Base-by-base conservation (phyloP, 2,797 vertebrate species). In the Catharus ustulatus region DNA sequence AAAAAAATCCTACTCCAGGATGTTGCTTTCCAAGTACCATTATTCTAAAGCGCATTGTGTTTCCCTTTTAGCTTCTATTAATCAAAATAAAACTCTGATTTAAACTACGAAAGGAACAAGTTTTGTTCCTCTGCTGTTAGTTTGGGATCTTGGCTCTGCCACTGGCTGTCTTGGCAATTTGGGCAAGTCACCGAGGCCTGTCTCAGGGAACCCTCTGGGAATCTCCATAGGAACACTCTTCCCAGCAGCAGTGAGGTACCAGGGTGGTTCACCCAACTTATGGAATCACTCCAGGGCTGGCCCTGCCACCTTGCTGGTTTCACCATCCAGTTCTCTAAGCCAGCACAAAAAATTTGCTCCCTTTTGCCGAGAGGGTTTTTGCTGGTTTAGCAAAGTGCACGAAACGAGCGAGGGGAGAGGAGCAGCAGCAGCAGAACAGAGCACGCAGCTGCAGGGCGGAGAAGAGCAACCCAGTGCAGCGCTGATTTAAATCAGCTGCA, bases 401-500 rank as follows among this genome's bases (percentile, higher is more conserved):
- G 4, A 4, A 87, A 64, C 5, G 3, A 89, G 42, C 0, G 4
- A 77, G 73, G 67, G 86, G 71, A 93, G 77, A 93, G 77, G 66
- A 91, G 76, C 67, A 61, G 36, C 88, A 89, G 38, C 86, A 93
- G 34, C 87, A 94, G 79, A 71, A 43, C 42, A 52, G 86, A 92
- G 75, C 84, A 40, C 30, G 26, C 85, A 91, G 93, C 93, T 94
- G 89, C 87, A 75, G 94, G 93, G 93, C 9, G 10, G 84, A 76
- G 82, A 67, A 68, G 95, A 89, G 82, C 84, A 92, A 93, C 90
- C 76, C 84, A 68, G 84, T 10, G 62, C 94, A 81, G 68, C 21
- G 3, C 89, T 90, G 90, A 94, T 95, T 84, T 59, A 62, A 91
- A 94, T 95, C 94, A 93, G 90, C 80, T 90, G 86, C 93, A 91